Evolutionary conservation across 2,797 vertebrate species (phyloP).

Genomic region (Pseudochromis fuscus): DNA sequence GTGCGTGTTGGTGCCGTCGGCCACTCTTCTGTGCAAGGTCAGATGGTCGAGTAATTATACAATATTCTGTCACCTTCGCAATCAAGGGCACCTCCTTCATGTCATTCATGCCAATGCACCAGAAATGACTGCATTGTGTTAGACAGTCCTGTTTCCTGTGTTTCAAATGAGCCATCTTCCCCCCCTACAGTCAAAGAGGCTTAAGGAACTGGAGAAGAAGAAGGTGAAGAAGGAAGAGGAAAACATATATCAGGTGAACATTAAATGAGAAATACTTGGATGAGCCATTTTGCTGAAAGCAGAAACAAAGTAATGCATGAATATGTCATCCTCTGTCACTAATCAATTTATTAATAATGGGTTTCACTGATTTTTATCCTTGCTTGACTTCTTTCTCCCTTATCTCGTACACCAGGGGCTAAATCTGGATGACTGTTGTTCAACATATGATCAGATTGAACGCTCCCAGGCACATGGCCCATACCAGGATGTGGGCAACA

Average conservation of each 20-base stretch:
- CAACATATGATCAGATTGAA: conserved; percentile 91
- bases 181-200: conserved; percentile 67
- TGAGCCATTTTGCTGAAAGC: conserved; percentile 2
- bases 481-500: conserved; percentile 89
- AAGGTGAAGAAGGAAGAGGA: conserved; percentile 79
- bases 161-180: neutral
- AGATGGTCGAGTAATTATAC: conserved; percentile 21
- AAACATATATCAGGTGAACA: conserved; percentile 86
- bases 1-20: conserved; percentile 76
- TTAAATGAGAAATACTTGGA: too few relatives aligned
- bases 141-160: neutral
- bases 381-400: conserved; percentile 3
- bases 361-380: conserved; percentile 14
- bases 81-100: neutral
- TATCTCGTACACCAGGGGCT: conserved; percentile 82
- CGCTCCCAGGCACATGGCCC: conserved; percentile 79
- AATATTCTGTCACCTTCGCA: conserved; percentile 13
- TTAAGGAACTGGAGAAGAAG: conserved; percentile 67
- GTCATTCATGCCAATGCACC: conserved; percentile 1
- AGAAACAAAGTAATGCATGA: conserved; percentile 5
- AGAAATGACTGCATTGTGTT: conserved; percentile 8
- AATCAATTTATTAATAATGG: conserved; percentile 9
- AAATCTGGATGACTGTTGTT: conserved; percentile 88
- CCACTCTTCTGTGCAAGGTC: conserved; percentile 77
- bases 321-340: conserved; percentile 9